Conservation (phyloP, 2,113 vertebrate species). For the Podarcis raffonei region DNA sequence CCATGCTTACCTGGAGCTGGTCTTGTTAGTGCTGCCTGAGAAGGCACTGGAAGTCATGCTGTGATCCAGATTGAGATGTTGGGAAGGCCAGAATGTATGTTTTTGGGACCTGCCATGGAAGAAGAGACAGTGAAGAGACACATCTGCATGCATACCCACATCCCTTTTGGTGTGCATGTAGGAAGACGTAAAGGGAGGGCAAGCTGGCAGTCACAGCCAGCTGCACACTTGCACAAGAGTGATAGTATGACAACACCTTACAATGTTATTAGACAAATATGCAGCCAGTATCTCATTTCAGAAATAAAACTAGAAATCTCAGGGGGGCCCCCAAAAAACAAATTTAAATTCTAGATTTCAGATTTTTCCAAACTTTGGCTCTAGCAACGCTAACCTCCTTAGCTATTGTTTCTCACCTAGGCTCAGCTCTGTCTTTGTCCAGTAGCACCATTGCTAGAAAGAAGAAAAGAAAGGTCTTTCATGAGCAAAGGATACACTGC, state of each 20-base stretch:
- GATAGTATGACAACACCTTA: too few species aligned
- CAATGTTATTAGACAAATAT: too few species aligned
- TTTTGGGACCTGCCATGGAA: conserved; percentile 59
- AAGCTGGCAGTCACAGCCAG: too few species aligned
- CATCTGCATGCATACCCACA: too few species aligned
- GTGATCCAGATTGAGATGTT: conserved; percentile 75
- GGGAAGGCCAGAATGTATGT: conserved; percentile 47
- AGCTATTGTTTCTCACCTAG: conserved; percentile 62
- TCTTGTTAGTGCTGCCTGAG: conserved; percentile 80
- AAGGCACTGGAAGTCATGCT: conserved; percentile 83
- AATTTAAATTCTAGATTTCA: not conserved
- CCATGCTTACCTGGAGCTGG: conserved; percentile 81
- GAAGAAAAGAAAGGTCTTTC: not conserved
- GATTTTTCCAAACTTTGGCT: not conserved
- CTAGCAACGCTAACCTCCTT: not conserved
- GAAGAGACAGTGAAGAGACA: not conserved
- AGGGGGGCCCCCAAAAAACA: not conserved
- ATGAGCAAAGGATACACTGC: not conserved
- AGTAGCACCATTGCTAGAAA: conserved; percentile 63
- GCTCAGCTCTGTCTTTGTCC: conserved; percentile 19
- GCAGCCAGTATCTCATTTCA: not conserved
- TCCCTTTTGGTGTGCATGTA: too few species aligned
- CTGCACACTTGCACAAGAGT: too few species aligned
- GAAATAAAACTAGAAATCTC: not conserved
- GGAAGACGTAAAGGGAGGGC: too few species aligned